These are phyloP conservation scores for Anseranas semipalmata DNA, from an alignment of 2,113 vertebrate species.

Conservation along the genomic window DNA sequence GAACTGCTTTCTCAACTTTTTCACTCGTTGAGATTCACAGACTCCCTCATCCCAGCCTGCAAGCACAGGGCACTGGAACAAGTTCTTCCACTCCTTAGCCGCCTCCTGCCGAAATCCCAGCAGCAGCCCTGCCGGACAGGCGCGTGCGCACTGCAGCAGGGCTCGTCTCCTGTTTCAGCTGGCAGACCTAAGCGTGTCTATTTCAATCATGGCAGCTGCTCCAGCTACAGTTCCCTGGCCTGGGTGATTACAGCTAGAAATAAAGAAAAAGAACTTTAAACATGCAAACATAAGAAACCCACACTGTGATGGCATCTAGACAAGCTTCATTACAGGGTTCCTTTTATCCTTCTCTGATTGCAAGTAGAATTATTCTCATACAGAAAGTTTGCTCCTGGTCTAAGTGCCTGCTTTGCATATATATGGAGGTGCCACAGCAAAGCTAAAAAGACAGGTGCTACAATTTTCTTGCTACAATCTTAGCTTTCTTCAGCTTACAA, in stretches of 20 bases:
- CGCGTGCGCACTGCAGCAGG: neutral
- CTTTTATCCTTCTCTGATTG: constrained; percentile 17
- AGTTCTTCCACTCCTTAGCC: neutral
- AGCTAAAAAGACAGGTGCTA: neutral
- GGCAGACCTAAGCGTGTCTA: neutral
- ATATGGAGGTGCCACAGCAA: neutral
- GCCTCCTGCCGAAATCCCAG: neutral
- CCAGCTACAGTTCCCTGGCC: neutral
- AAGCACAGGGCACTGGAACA: neutral
- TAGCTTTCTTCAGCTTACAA: neutral
- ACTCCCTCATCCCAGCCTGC: neutral
- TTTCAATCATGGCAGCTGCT: constrained; percentile 11
- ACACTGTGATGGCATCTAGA: neutral
- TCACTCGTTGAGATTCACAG: constrained; percentile 14
- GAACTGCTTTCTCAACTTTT: neutral
- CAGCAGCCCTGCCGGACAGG: neutral
- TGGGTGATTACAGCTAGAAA: neutral
- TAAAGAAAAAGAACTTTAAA: constrained; percentile 15
- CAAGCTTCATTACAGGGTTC: neutral
- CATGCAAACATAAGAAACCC: neutral
- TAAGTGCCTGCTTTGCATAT: neutral
- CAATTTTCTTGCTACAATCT: neutral
- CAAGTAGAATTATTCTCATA: constrained; percentile 14
- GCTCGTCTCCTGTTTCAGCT: neutral
- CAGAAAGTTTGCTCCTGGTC: neutral